Evolutionary conservation across 2,888 invertebrate species (phyloP), one percentile per base, ranked within the genome.

Genomic region (Abscondita cerata): DNA sequence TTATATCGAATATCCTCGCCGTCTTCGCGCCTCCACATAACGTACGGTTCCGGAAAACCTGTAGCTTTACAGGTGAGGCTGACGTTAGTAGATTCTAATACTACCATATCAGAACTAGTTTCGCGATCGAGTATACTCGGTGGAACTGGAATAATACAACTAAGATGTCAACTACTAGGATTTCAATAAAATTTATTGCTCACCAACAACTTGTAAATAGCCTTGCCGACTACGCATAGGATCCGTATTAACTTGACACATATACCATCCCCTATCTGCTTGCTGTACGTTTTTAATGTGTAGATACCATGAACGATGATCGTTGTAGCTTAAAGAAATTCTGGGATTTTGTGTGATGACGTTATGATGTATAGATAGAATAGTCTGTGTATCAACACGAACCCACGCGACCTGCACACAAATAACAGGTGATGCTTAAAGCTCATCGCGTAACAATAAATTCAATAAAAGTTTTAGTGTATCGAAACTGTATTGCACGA

Each of bases 241-340:
- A 81, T 95, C 93, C 0, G 95, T 95, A 81, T 95, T 95, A 70
- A 95, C 90, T 81, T 95, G 94, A 78, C 94, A 94, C 94, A 94
- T 94, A 79, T 88, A 95, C 93, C 93, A 95, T 62, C 95, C 95
- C 1, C 94, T 86, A 81, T 95, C 95, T 44, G 88, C 86, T 79
- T 95, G 94, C 76, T 93, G 92, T 25, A 93, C 93, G 76, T 90
- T 89, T 80, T 91, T 91, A 80, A 95, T 92, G 78, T 94, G 95
- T 66, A 95, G 86, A 81, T 91, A 95, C 94, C 95, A 95, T 52
- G 94, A 93, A 58, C 94, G 88, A 78, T 94, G 94, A 81, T 95
- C 94, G 81, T 93, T 94, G 83, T 90, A 92, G 52, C 93, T 90
- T 62, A 95, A 83, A 64, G 91, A 91, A 75, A 95, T 93, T 69